phyloP scores from a whole-genome alignment of 1,140 invertebrate species.

The Cotesia glomerata region DNA sequence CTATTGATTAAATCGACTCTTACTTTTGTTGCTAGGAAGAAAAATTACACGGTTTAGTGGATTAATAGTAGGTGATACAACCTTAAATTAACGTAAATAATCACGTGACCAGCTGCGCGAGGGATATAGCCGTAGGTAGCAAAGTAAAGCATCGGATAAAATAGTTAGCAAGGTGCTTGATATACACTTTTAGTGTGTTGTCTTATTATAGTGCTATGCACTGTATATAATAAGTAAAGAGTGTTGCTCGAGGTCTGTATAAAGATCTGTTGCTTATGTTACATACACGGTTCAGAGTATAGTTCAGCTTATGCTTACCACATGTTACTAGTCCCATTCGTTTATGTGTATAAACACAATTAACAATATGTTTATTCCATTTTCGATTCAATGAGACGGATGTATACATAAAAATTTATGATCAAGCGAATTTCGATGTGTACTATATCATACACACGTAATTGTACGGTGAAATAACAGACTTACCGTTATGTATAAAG shows the following conservation, averaged over 20 bases:
- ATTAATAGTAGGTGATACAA: background rate
- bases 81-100: constrained; percentile 21
- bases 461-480: background rate
- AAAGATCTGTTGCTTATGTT: background rate
- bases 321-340: constrained; percentile 12
- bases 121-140: constrained; percentile 13
- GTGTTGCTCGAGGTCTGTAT: constrained; percentile 10
- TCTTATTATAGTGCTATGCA: background rate
- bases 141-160: background rate
- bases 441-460: background rate
- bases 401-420: background rate
- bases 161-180: constrained; percentile 13
- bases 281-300: too few species aligned
- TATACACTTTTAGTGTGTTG: constrained; percentile 13
- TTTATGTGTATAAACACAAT: background rate
- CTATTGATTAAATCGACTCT: too few species aligned
- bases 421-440: background rate
- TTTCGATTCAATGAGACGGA: background rate
- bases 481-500: constrained; percentile 6
- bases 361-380: background rate
- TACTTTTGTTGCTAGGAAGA: too few species aligned
- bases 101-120: constrained; percentile 20
- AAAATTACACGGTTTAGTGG: too few species aligned
- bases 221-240: background rate
- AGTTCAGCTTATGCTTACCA: constrained; percentile 22